Conservation (phyloP, 2,797 vertebrate species). For the Falco berigora region DNA sequence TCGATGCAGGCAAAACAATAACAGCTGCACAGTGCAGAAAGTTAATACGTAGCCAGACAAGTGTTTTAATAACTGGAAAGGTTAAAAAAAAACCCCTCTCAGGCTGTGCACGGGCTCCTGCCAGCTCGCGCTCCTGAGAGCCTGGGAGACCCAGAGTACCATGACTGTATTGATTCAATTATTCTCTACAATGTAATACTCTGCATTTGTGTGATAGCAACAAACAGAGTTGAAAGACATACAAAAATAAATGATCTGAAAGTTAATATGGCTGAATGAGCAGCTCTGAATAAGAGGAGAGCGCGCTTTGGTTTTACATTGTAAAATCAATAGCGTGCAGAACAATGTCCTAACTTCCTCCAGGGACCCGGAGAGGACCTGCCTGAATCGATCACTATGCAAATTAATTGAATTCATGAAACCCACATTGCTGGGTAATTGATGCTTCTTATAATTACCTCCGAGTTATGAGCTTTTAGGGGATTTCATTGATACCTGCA, state of each 20-base stretch:
- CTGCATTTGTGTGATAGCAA: conserved; percentile 77
- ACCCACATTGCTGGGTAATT: conserved; percentile 71
- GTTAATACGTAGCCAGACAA: conserved; percentile 8
- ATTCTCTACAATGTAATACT: conserved; percentile 74
- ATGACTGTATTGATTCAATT: conserved; percentile 74
- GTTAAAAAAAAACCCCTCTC: background rate
- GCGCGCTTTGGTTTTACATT: conserved; percentile 44
- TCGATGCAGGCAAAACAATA: background rate
- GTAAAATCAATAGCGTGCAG: conserved; percentile 56
- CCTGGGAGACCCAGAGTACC: conserved; percentile 54
- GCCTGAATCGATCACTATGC: conserved; percentile 73
- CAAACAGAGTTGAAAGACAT: conserved; percentile 79
- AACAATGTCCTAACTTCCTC: conserved; percentile 63
- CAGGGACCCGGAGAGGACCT: conserved; percentile 61
- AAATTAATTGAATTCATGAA: conserved; percentile 77
- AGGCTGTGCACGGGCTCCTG: background rate
- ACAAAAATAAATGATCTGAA: conserved; percentile 80
- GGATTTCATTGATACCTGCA: conserved; percentile 69
- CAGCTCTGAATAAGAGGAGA: conserved; percentile 68
- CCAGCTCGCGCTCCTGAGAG: conserved; percentile 17
- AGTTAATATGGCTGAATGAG: conserved; percentile 79
- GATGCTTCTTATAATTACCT: conserved; percentile 78
- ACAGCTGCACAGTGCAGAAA: background rate
- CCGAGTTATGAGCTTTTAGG: conserved; percentile 73
- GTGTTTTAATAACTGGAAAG: conserved; percentile 39